These are phyloP conservation scores for Anguilla obscura DNA, from an alignment of 2,797 vertebrate genomes.

Conservation along the genomic window DNA sequence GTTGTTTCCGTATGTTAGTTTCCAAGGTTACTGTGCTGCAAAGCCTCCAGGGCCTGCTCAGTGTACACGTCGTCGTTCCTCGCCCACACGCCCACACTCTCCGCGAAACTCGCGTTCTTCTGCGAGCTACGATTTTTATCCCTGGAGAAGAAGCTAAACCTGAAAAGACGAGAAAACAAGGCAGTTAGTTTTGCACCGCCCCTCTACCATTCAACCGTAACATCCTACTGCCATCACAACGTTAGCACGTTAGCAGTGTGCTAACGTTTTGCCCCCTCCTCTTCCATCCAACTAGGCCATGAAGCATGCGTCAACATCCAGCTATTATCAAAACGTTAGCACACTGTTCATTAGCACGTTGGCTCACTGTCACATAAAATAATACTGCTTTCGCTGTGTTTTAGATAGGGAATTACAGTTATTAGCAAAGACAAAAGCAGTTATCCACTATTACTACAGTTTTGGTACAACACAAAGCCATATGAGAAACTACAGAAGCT, in stretches of 20 bases:
- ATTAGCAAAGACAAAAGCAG: slow-evolving; percentile 12
- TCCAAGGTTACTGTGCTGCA: slow-evolving; percentile 86
- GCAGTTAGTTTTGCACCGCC: background rate
- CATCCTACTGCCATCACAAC: background rate
- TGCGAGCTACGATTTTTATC: slow-evolving; percentile 85
- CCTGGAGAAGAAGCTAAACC: slow-evolving; percentile 98
- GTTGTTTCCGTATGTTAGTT: slow-evolving; percentile 22
- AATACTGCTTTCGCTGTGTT: background rate
- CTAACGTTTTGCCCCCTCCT: background rate
- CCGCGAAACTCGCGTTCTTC: slow-evolving; percentile 68
- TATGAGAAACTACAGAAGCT: background rate
- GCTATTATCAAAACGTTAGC: background rate
- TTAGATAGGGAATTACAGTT: background rate
- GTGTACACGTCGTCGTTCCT: slow-evolving; percentile 83
- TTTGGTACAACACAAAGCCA: background rate
- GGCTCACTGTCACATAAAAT: background rate
- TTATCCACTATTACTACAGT: slow-evolving; percentile 17
- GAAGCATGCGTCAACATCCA: background rate
- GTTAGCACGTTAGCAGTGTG: too few species aligned
- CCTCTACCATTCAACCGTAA: background rate
- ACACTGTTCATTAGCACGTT: background rate
- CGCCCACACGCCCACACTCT: slow-evolving; percentile 78
- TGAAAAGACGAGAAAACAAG: slow-evolving; percentile 53
- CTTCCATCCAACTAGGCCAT: background rate
- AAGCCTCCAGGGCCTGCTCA: slow-evolving; percentile 91